Base-by-base conservation (phyloP, 2,888 invertebrate genomes). In the Netelia virgata region DNA sequence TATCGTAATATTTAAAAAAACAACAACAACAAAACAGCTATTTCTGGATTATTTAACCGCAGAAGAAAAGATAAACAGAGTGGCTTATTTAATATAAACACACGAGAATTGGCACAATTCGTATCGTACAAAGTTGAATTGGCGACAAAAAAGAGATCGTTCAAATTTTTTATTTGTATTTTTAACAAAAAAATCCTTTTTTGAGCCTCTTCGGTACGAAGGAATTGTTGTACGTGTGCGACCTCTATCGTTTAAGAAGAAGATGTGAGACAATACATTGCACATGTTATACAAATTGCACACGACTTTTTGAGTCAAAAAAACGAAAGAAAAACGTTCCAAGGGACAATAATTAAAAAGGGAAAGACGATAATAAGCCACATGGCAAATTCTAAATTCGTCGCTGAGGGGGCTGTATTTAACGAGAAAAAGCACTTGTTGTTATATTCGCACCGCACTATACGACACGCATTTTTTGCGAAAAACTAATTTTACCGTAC, bases 231-330 rank as follows among this genome's bases (percentile, higher is more conserved):
- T 66, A 63, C 63, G 74, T n/a, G 20, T 3, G 41, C 41, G 61
- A 61, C 73, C 73, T 61, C 16, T n/a, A 23, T n/a, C 59, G 61
- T 64, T 20, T 23, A 66, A 66, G 41, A 66, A n/a, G 63, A 64
- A 18, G 59, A 53, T 66, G 55, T 68, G 50, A 78, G 77, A 80
- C 79, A 77, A 87, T 84, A 87, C 78, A 84, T 85, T 73, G 86
- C 86, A 86, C 87, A 81, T 87, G 81, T 87, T 87, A 86, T 86
- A 84, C 78, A 83, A 86, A 86, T 86, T 57, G 86, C 85, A 86
- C 85, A 18, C 20, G 76, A 80, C 79, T 78, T 74, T 72, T 66
- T 68, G 57, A 84, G 78, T 78, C 82, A 41, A 41, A 53, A 43
- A 69, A 41, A 36, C 36, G 1, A 64, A 50, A 74, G 53, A 53